These are phyloP conservation scores for Trichogramma dendrolimi DNA, from an alignment of 2,888 invertebrate species.

Conservation along the genomic window DNA sequence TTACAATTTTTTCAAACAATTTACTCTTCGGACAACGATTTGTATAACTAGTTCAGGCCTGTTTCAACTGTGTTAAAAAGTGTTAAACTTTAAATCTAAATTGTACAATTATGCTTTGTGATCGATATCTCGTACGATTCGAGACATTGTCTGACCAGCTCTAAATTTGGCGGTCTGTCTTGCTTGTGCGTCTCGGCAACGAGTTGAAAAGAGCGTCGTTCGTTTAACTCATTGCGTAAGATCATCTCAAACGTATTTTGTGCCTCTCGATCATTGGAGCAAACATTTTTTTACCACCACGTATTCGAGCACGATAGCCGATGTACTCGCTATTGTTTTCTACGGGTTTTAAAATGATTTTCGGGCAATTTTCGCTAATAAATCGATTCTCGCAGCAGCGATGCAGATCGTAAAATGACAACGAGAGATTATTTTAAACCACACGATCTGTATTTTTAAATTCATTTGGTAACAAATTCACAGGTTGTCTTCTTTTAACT, in stretches of 20 bases:
- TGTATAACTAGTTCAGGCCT: no score
- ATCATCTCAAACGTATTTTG: constrained; percentile 12
- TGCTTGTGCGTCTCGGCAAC: constrained; percentile 31
- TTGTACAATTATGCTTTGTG: constrained; percentile 39
- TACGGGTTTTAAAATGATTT: no score
- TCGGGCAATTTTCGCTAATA: no score
- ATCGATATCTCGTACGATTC: constrained; percentile 45
- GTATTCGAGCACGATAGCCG: no score
- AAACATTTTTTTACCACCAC: background rate
- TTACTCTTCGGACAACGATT: no score
- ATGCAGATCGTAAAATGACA: no score
- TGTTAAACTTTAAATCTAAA: background rate
- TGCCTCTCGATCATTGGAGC: constrained; percentile 29
- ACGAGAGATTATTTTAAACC: no score
- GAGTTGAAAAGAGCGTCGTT: constrained; percentile 28
- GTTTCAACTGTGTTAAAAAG: background rate
- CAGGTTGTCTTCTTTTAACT: background rate
- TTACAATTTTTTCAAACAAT: no score
- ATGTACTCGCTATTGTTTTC: no score
- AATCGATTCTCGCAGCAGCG: no score
- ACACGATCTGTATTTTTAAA: no score
- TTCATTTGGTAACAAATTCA: no score
- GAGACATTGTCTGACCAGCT: constrained; percentile 42
- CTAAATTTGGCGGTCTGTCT: constrained; percentile 45
- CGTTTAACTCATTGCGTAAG: constrained; percentile 45